Evolutionary conservation across 2,888 invertebrate species (phyloP).

Genomic region (Leucophenga maculata): DNA sequence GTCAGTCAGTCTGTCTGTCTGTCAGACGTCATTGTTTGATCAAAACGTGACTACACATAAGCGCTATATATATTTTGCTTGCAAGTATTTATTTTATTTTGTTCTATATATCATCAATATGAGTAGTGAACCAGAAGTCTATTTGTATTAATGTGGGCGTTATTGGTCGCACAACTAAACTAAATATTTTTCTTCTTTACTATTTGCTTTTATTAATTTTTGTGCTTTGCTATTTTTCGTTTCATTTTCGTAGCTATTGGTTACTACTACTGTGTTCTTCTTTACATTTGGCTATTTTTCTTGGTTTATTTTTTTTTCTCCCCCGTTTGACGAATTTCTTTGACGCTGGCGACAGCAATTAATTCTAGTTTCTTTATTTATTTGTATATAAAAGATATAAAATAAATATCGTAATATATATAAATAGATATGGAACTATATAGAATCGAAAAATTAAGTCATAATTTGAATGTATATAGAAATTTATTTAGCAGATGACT

Average conservation of each 20-base stretch:
- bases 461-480: too few relatives aligned
- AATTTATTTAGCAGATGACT: too few relatives aligned
- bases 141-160: conserved; percentile 28
- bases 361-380: neutral
- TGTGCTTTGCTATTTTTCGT: conserved; percentile 12
- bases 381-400: neutral
- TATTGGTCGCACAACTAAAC: neutral
- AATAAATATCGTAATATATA: neutral
- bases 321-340: neutral
- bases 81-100: conserved; percentile 36
- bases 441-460: neutral
- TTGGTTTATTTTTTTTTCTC: conserved; percentile 2
- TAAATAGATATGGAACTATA: neutral
- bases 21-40: conserved; percentile 38
- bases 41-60: conserved; percentile 52
- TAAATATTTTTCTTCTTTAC: conserved; percentile 14
- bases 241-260: conserved; percentile 16
- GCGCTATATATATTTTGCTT: conserved; percentile 27
- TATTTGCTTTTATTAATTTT: conserved; percentile 4
- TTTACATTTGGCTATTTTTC: neutral
- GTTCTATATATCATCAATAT: conserved; percentile 23
- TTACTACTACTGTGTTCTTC: neutral
- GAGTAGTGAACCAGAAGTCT: conserved; percentile 16
- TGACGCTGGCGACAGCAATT: conserved; percentile 12
- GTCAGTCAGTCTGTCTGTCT: neutral